Percentiles rank a stretch among this genome's conserved stretches.
Evolutionary conservation across 2,797 vertebrate genomes (phyloP).

Genomic region (Carduelis carduelis): DNA sequence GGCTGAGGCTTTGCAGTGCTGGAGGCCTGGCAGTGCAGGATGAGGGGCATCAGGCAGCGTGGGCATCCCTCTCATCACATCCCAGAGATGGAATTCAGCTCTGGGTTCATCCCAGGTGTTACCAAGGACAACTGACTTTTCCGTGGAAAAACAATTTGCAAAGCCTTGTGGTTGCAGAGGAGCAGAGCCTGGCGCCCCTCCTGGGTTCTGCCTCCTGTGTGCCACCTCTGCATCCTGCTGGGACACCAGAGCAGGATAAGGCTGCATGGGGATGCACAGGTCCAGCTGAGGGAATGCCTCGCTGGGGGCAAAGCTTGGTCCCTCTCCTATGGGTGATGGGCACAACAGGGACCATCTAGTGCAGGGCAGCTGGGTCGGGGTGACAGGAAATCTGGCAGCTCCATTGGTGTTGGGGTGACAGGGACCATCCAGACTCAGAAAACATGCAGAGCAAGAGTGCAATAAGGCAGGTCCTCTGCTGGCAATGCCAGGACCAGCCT

Average conservation of each 20-base stretch:
- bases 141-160: neutral
- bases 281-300: neutral
- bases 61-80: neutral
- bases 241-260: neutral
- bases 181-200: neutral
- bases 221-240: neutral
- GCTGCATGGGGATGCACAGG: rapidly evolving
- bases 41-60: rapidly evolving
- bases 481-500: neutral
- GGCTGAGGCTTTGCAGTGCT: rapidly evolving
- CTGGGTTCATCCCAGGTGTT: neutral
- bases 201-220: neutral
- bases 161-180: neutral
- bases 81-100: rapidly evolving
- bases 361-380: neutral
- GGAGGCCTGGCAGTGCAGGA: rapidly evolving
- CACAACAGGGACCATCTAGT: rapidly evolving
- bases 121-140: neutral
- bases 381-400: neutral
- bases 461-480: rapidly evolving
- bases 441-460: rapidly evolving
- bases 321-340: neutral
- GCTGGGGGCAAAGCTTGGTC: rapidly evolving
- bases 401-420: neutral
- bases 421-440: rapidly evolving